Evolutionary conservation across 2,113 vertebrate species (phyloP), one percentile per base, ranked within the genome.

Genomic region (Periophthalmus modestus): DNA sequence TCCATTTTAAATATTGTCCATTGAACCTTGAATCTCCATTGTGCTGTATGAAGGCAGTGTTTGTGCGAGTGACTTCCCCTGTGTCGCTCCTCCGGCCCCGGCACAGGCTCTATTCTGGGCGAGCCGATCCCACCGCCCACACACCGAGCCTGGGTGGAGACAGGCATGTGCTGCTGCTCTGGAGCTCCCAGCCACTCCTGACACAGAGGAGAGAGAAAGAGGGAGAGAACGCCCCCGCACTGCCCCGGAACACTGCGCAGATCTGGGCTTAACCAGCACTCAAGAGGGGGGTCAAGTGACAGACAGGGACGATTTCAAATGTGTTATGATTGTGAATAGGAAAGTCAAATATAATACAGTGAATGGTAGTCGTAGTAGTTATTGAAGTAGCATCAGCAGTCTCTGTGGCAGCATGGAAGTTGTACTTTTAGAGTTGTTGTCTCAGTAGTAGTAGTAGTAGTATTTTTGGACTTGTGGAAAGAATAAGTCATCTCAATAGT

Each of bases 41-140:
- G 34, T 39, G 2, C 62, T n/a, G 34, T 4, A 48, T 67, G n/a
- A 48, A 47, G 66, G 69, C 73, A 39, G 72, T 73, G 68, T 80
- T 81, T 72, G 67, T 81, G 62, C 83, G 47, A 62, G 71, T 82
- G 43, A 16, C 69, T 62, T 61, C 69, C 57, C 36, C 50, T 13
- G 28, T 67, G 78, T 69, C 21, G 59, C 63, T 59, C 57, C 59
- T 59, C 57, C 59, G 13, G 62, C 34, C 62, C 23, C 77, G 79
- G 72, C 81, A 78, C 82, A 24, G 62, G 62, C 83, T 76, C 85
- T 90, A 87, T 90, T 88, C 88, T 86, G 86, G 87, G 95, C 59
- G 96, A 96, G 81, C 95, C 72, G 94, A 96, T 77, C 95, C 96
- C 88, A 74, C 91, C 93, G 88, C 94, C 94, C 87, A 94, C 94